These are phyloP conservation scores for Paramormyrops hopkinsi DNA, from an alignment of 2,797 vertebrate species.

Conservation along the genomic window DNA sequence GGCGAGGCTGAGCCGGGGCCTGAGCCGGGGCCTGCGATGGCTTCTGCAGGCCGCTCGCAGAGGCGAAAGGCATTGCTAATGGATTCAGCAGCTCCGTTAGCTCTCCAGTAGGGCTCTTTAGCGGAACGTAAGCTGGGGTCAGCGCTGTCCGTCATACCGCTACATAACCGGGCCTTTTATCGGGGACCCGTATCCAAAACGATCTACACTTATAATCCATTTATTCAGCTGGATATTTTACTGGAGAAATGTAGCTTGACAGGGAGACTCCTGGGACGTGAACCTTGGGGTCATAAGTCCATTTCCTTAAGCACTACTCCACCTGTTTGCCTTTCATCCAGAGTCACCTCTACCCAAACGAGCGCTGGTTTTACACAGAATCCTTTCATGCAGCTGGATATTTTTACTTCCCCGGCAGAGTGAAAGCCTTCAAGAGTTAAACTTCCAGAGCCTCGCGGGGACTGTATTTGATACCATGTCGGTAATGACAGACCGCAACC, in stretches of 20 bases:
- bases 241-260: not conserved
- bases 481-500: not conserved
- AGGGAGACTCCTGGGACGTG: not conserved
- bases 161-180: not conserved
- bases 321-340: constrained; percentile 1
- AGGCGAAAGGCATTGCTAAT: not conserved
- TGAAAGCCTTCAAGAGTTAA: not conserved
- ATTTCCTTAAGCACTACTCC: not conserved
- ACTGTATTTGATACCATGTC: not conserved
- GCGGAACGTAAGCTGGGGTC: not conserved
- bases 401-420: not conserved
- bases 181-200: not conserved
- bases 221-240: not conserved
- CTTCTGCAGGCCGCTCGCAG: not conserved
- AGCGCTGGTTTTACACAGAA: not conserved
- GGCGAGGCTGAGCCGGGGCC: not conserved
- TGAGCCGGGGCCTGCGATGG: not conserved
- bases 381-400: not conserved
- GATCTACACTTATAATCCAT: not conserved
- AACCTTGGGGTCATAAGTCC: not conserved
- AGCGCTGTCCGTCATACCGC: not conserved
- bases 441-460: not conserved
- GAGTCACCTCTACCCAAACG: not conserved
- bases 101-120: not conserved
- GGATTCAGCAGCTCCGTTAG: not conserved